Evolutionary conservation across 2,797 vertebrate species (phyloP).

Genomic region (Xiphophorus birchmanni): DNA sequence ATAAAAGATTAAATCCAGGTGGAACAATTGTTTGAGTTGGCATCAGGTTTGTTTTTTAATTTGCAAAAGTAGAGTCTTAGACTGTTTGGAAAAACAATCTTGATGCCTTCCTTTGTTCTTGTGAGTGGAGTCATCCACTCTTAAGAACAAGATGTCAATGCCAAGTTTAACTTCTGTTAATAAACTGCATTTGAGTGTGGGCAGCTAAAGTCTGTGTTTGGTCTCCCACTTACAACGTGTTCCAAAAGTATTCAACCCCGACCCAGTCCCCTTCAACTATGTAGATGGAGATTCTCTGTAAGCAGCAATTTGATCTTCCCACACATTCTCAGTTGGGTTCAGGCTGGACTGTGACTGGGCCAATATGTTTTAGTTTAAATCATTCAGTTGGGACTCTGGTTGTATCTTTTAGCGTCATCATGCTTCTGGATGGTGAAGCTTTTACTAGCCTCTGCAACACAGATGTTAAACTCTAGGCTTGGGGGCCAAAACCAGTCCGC

Average conservation of each 20-base stretch:
- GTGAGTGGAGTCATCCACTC: neutral
- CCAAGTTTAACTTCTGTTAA: neutral
- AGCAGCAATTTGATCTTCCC: neutral
- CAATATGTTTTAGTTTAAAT: neutral
- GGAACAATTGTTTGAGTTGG: neutral
- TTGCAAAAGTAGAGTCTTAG: neutral
- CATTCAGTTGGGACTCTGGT: neutral
- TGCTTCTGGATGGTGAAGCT: neutral
- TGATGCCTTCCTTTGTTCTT: neutral
- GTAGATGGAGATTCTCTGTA: neutral
- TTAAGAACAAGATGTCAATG: neutral
- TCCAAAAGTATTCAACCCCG: neutral
- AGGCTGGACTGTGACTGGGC: neutral
- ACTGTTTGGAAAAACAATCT: neutral
- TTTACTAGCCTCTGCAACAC: neutral
- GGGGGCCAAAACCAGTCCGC: too few relatives aligned
- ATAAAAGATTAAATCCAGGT: neutral
- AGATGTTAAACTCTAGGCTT: too few relatives aligned
- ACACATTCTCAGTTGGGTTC: neutral
- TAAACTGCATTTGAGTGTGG: neutral
- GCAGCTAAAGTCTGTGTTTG: neutral
- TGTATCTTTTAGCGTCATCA: neutral
- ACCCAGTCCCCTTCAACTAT: neutral
- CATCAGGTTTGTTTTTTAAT: neutral
- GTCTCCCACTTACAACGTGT: neutral